Conservation (phyloP, 2,888 invertebrate genomes). For the Campaea margaritaria region DNA sequence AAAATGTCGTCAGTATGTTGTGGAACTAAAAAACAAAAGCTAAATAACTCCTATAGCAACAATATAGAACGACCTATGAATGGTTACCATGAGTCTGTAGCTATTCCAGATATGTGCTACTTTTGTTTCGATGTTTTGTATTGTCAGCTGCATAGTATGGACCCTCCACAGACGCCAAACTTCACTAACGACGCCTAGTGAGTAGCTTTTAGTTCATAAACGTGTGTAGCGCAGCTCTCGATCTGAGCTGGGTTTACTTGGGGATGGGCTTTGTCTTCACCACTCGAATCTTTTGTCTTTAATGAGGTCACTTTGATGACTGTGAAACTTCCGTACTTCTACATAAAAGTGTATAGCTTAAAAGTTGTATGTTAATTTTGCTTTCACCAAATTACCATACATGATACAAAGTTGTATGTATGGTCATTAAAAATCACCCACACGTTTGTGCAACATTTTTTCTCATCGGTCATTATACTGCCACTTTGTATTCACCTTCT, state of each 20-base stretch:
- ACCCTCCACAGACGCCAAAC: conserved; percentile 95
- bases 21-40: conserved; percentile 96
- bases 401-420: conserved; percentile 2
- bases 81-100: conserved; percentile 87
- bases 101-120: conserved; percentile 98
- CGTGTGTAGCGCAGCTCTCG: conserved; percentile 36
- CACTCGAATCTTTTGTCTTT: conserved; percentile 56
- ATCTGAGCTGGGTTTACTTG: conserved; percentile 21
- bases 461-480: conserved; percentile 42
- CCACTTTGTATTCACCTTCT: conserved; percentile 38
- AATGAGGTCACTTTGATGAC: conserved; percentile 56
- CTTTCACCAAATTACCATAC: conserved; percentile 10
- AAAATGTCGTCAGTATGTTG: conserved; percentile 95
- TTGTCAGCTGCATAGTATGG: conserved; percentile 96
- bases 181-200: conserved; percentile 98
- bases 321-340: conserved; percentile 32
- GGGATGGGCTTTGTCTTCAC: conserved; percentile 52
- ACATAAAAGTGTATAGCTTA: neutral
- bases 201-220: conserved; percentile 75
- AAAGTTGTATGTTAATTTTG: conserved; percentile 9
- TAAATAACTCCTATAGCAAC: conserved; percentile 88
- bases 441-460: conserved; percentile 13
- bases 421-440: conserved; percentile 1
- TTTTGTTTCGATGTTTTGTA: conserved; percentile 99
- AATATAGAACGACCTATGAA: conserved; percentile 86